These are phyloP conservation scores for Zaprionus vittiger DNA, from an alignment of 1,140 invertebrate genomes.

Conservation along the genomic window DNA sequence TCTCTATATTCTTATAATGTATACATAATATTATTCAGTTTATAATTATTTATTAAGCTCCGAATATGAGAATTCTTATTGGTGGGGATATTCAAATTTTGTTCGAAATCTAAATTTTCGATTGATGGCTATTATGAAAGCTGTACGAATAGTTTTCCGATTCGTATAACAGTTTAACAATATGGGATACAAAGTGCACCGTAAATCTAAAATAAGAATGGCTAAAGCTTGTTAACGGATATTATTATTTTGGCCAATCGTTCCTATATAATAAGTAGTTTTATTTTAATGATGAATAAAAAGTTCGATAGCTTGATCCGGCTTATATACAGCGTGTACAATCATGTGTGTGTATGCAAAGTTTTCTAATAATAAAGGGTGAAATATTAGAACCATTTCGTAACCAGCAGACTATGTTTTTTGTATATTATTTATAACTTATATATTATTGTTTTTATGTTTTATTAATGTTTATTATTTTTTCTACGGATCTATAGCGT, in stretches of 20 bases:
- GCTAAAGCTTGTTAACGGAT: too few species aligned
- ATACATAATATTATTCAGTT: not conserved
- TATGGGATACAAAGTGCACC: not conserved
- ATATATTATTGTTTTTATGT: too few species aligned
- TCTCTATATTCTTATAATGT: slow-evolving; percentile 54
- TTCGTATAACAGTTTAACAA: too few species aligned
- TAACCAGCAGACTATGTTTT: not conserved
- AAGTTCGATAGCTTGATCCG: too few species aligned
- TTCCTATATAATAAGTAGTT: too few species aligned
- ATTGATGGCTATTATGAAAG: slow-evolving; percentile 56
- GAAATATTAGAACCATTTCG: not conserved
- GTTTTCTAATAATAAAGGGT: too few species aligned
- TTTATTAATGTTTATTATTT: not conserved
- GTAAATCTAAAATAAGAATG: not conserved
- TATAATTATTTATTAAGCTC: too few species aligned
- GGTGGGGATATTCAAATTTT: slow-evolving; percentile 26
- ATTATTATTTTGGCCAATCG: too few species aligned
- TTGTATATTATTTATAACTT: not conserved
- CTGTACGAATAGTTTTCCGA: not conserved
- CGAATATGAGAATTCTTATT: slow-evolving; percentile 28
- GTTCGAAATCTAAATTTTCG: slow-evolving; percentile 28
- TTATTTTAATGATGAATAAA: too few species aligned
- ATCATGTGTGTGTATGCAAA: too few species aligned
- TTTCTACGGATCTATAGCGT: too few species aligned
- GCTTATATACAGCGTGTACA: too few species aligned